Conservation (phyloP, 37 sponge, comb jelly and placozoan species). For the Cliona cf. orientalis region DNA sequence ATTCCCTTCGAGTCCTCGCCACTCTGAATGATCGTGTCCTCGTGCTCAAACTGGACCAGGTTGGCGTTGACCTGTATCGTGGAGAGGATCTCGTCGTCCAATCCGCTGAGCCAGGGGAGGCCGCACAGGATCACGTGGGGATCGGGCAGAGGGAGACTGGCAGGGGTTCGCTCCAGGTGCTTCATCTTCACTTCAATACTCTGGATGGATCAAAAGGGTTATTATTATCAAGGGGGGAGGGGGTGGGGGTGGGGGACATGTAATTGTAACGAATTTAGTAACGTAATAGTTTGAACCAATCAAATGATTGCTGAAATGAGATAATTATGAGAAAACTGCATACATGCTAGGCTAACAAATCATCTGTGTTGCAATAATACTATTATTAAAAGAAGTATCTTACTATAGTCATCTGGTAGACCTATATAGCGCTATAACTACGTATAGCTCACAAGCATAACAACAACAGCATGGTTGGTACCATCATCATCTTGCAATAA, state of each 20-base stretch:
- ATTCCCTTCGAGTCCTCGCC: constrained; percentile 62
- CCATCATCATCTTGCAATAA: too few species aligned
- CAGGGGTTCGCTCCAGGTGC: constrained; percentile 56
- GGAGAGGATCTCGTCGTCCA: constrained; percentile 41
- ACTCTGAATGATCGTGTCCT: constrained; percentile 55
- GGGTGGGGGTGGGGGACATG: neutral
- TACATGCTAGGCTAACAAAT: too few species aligned
- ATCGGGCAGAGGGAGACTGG: constrained; percentile 56
- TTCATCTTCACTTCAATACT: constrained; percentile 85
- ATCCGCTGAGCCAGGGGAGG: constrained; percentile 80
- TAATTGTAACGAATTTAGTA: too few species aligned
- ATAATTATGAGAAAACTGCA: too few species aligned
- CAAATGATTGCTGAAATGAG: too few species aligned
- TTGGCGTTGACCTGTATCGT: constrained; percentile 41
- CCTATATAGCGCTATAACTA: too few species aligned
- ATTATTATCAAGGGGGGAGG: neutral
- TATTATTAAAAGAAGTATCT: too few species aligned
- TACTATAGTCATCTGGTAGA: too few species aligned
- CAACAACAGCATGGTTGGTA: too few species aligned
- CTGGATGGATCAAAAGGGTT: constrained; percentile 18
- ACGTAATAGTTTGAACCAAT: too few species aligned
- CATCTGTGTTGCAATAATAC: too few species aligned
- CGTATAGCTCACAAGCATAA: too few species aligned
- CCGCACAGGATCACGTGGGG: constrained; percentile 59
- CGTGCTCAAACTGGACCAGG: constrained; percentile 57